These are phyloP conservation scores for Sandelia bainsii DNA, from an alignment of 2,797 vertebrate genomes.

Conservation along the genomic window DNA sequence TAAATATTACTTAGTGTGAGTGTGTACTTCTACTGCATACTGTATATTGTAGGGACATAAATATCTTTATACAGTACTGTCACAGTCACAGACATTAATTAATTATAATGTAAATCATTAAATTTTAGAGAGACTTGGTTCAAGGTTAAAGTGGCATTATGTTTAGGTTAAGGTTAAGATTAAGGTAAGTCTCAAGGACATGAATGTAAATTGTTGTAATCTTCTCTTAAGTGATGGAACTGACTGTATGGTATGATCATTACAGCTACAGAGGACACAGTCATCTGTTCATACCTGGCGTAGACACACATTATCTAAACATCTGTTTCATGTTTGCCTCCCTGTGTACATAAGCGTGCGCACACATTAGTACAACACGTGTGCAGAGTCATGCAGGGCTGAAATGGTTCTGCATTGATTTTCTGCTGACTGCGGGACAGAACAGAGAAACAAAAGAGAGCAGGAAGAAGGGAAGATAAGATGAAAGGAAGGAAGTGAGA, in stretches of 20 bases:
- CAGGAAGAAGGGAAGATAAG: slow-evolving; percentile 12
- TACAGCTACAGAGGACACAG: neutral
- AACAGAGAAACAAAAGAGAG: slow-evolving; percentile 5
- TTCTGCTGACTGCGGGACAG: slow-evolving; percentile 37
- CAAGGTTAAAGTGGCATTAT: too few species aligned
- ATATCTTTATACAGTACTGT: too few species aligned
- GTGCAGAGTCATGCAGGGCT: slow-evolving; percentile 61
- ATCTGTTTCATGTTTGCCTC: slow-evolving; percentile 57
- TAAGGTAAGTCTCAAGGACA: too few species aligned
- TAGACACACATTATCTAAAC: slow-evolving; percentile 47
- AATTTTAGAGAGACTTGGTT: too few species aligned
- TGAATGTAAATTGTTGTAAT: too few species aligned
- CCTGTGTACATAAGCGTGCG: slow-evolving; percentile 34
- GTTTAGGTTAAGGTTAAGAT: too few species aligned
- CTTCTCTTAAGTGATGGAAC: too few species aligned
- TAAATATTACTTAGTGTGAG: slow-evolving; percentile 6
- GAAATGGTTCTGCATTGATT: slow-evolving; percentile 38
- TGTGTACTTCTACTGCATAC: neutral
- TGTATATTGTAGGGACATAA: neutral
- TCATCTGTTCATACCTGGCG: slow-evolving; percentile 35
- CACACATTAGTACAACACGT: slow-evolving; percentile 33
- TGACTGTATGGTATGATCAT: neutral
- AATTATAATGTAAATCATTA: too few species aligned
- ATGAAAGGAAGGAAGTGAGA: slow-evolving; percentile 3
- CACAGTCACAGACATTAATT: too few species aligned